These are phyloP conservation scores for Calameuta filiformis DNA, from an alignment of 2,888 invertebrate genomes.

Conservation along the genomic window DNA sequence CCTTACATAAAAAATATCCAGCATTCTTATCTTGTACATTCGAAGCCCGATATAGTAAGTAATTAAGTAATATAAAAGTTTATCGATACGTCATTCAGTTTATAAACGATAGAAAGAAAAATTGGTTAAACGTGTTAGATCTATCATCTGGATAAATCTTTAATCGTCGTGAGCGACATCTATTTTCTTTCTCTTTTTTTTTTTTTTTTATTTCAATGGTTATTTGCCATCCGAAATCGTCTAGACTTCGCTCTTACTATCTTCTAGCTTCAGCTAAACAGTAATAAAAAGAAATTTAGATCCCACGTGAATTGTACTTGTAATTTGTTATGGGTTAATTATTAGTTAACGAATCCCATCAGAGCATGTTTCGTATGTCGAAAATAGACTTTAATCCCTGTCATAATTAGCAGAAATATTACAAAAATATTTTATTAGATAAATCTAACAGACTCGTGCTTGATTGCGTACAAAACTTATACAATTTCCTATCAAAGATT, in stretches of 20 bases:
- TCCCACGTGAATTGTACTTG: background rate
- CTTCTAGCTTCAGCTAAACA: background rate
- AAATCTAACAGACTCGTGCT: background rate
- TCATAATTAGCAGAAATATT: background rate
- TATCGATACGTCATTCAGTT: slow-evolving; percentile 37
- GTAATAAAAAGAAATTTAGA: background rate
- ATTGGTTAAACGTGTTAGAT: background rate
- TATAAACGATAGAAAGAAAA: background rate
- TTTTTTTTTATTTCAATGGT: background rate
- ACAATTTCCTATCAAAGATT: background rate
- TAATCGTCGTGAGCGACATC: background rate
- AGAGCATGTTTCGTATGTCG: background rate
- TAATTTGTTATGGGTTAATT: background rate
- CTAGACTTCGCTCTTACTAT: background rate
- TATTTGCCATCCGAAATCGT: background rate
- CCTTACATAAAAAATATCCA: slow-evolving; percentile 21
- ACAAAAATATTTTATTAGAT: background rate
- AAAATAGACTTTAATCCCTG: background rate
- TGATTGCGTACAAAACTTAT: background rate
- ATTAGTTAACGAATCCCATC: background rate
- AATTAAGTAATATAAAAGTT: slow-evolving; percentile 21
- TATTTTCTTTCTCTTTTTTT: background rate
- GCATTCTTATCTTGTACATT: slow-evolving; percentile 37
- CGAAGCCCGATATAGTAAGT: slow-evolving; percentile 35
- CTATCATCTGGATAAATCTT: background rate